These are phyloP conservation scores for Pelobates cultripes DNA, from an alignment of 2,797 vertebrate species.

Conservation along the genomic window DNA sequence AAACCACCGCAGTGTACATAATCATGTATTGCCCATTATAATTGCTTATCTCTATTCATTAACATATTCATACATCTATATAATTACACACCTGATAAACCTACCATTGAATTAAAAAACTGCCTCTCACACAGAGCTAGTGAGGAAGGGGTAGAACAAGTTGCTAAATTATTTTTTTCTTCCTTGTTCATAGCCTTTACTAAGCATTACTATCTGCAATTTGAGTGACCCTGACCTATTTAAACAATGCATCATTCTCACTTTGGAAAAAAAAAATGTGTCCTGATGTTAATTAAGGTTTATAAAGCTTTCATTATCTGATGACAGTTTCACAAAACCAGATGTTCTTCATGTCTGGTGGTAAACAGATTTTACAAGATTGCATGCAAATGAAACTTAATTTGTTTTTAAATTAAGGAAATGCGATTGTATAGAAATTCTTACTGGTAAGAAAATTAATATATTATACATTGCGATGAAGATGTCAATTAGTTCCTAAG, in stretches of 20 bases:
- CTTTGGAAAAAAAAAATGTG: constrained; percentile 6
- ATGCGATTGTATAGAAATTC: constrained; percentile 13
- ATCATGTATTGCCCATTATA: not conserved
- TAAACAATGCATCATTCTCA: constrained; percentile 27
- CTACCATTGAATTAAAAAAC: not conserved
- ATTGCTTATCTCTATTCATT: constrained; percentile 26
- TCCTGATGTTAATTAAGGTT: constrained; percentile 43
- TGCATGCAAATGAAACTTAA: constrained; percentile 32
- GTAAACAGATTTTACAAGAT: constrained; percentile 38
- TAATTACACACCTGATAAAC: constrained; percentile 11
- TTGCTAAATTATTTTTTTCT: not conserved
- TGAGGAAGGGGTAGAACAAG: not conserved
- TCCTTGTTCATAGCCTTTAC: not conserved
- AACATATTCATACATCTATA: constrained; percentile 23
- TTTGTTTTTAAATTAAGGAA: constrained; percentile 51
- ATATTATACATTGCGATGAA: not conserved
- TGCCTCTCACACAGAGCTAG: not conserved
- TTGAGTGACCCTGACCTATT: constrained; percentile 11
- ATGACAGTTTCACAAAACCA: constrained; percentile 36
- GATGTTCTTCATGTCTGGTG: constrained; percentile 4
- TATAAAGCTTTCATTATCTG: constrained; percentile 38
- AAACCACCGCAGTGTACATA: constrained; percentile 12
- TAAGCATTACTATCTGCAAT: not conserved
- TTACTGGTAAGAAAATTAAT: constrained; percentile 15
- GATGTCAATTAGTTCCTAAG: constrained; percentile 23